These are phyloP conservation scores for Rhombomys opimus DNA, from an alignment of 2,113 vertebrate genomes.

Conservation along the genomic window DNA sequence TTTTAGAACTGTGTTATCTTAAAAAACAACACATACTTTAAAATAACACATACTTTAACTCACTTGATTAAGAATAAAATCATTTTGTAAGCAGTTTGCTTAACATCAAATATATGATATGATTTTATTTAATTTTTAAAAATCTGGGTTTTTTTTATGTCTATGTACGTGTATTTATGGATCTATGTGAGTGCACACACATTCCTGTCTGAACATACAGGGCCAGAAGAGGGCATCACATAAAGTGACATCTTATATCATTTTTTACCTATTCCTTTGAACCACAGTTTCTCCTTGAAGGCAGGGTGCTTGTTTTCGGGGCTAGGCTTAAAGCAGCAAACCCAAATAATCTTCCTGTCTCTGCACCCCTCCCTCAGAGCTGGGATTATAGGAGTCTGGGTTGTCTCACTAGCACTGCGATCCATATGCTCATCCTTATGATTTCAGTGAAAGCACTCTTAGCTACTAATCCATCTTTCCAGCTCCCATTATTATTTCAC, in stretches of 20 bases:
- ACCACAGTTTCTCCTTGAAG: background rate
- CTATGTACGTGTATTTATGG: background rate
- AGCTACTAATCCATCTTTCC: background rate
- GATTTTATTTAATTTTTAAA: background rate
- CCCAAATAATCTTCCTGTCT: background rate
- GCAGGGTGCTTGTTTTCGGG: background rate
- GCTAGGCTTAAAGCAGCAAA: background rate
- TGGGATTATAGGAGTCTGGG: background rate
- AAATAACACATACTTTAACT: background rate
- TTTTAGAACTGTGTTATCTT: constrained; percentile 33
- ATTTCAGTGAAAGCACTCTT: background rate
- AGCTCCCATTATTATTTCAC: background rate
- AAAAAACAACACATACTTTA: constrained; percentile 40
- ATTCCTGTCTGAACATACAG: background rate
- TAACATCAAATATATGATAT: background rate
- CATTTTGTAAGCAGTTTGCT: background rate
- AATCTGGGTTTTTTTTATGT: background rate
- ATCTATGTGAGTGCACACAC: background rate
- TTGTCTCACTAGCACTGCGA: background rate
- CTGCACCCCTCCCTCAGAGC: background rate
- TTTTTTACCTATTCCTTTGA: no score
- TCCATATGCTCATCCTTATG: background rate
- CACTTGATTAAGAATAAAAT: constrained; percentile 24
- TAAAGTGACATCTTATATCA: background rate
- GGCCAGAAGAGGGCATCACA: background rate